Percentiles rank a stretch among this genome's conserved stretches.
Evolutionary conservation across 37 sponge, comb jelly and placozoan species (phyloP).

Genomic region (Diacarnus erythraeanus): DNA sequence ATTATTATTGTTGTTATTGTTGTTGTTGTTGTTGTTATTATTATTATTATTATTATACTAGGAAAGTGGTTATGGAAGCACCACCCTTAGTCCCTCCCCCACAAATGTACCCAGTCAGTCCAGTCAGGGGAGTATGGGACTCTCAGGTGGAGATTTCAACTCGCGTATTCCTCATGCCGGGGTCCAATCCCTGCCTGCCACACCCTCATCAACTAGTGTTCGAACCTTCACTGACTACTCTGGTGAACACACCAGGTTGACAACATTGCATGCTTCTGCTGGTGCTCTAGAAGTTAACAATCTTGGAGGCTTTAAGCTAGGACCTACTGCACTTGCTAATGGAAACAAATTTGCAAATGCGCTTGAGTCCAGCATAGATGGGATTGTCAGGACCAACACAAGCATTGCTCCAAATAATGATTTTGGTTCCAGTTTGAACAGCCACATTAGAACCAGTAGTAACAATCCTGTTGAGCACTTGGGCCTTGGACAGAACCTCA

Average conservation of each 20-base stretch:
- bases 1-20: too few species aligned
- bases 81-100: constrained; percentile 34
- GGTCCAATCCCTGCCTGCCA: constrained; percentile 66
- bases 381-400: constrained; percentile 6
- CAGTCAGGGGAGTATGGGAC: neutral
- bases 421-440: neutral
- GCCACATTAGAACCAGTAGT: neutral
- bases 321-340: neutral
- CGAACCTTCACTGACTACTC: constrained; percentile 58
- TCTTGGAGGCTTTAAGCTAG: constrained; percentile 57
- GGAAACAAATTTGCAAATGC: constrained; percentile 6
- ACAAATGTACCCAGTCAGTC: constrained; percentile 26
- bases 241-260: constrained; percentile 54
- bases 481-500: neutral
- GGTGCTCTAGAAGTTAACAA: constrained; percentile 69
- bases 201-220: constrained; percentile 43
- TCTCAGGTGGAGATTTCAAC: neutral
- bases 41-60: too few species aligned
- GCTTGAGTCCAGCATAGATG: constrained; percentile 12
- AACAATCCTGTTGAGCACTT: neutral
- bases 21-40: too few species aligned
- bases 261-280: constrained; percentile 57
- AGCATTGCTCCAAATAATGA: neutral
- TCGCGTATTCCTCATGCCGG: constrained; percentile 6
- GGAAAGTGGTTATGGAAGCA: constrained; percentile 12